Conservation (phyloP, 2,113 vertebrate species). For the Blennius ocellaris region DNA sequence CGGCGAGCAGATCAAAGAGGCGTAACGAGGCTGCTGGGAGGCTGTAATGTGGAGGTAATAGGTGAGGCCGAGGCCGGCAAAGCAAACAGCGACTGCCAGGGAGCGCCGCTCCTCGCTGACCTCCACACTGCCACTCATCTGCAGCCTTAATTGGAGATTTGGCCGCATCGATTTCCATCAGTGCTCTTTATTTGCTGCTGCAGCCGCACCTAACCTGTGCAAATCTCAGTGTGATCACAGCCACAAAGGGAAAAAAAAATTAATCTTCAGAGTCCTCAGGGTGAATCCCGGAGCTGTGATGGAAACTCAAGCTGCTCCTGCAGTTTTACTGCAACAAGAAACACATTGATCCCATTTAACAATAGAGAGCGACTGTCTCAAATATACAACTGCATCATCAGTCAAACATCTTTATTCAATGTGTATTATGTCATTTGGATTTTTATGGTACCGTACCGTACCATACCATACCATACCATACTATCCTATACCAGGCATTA, state of each 20-base stretch:
- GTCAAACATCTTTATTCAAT: too few relatives aligned
- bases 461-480: too few relatives aligned
- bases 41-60: slow-evolving; percentile 58
- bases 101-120: slow-evolving; percentile 80
- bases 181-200: slow-evolving; percentile 79
- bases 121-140: slow-evolving; percentile 80
- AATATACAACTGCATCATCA: too few relatives aligned
- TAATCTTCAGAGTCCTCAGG: slow-evolving; percentile 19
- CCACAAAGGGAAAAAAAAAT: background rate
- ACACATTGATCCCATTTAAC: too few relatives aligned
- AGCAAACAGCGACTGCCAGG: slow-evolving; percentile 83
- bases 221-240: slow-evolving; percentile 36
- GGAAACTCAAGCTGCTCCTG: background rate
- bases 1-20: slow-evolving; percentile 36
- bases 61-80: slow-evolving; percentile 66
- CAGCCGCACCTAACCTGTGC: slow-evolving; percentile 41
- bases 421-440: too few relatives aligned
- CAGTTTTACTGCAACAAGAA: too few relatives aligned
- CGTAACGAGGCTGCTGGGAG: slow-evolving; percentile 38
- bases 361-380: too few relatives aligned
- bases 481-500: too few relatives aligned
- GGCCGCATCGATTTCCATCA: slow-evolving; percentile 87
- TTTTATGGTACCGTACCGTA: too few relatives aligned
- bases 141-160: slow-evolving; percentile 82
- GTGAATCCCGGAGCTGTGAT: background rate